Percentiles rank a stretch among this genome's conserved stretches.
phyloP scores from a whole-genome alignment of 2,797 vertebrate species.

The Pseudocheirus occidentalis region DNA sequence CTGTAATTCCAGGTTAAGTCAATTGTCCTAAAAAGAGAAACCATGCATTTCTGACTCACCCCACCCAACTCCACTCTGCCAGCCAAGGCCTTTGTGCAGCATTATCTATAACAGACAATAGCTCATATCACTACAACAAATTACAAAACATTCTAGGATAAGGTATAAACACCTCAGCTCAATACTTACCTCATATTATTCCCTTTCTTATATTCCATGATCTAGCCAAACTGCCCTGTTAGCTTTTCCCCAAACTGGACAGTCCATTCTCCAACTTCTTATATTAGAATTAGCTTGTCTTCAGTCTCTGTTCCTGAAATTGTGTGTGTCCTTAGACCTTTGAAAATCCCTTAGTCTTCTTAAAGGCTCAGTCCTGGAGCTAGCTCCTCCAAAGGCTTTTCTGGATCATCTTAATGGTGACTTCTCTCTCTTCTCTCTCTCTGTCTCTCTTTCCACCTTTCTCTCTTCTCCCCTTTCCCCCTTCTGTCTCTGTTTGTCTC shows the following conservation, averaged over 20 bases:
- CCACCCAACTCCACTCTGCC: not conserved
- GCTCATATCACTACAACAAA: not conserved
- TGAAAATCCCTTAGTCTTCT: not conserved
- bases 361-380: not conserved
- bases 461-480: not conserved
- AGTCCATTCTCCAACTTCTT: not conserved
- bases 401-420: not conserved
- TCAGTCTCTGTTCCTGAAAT: not conserved
- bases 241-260: not conserved
- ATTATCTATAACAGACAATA: not conserved
- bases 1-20: not conserved
- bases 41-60: not conserved
- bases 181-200: not conserved
- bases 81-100: not conserved
- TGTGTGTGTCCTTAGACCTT: not conserved
- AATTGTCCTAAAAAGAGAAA: not conserved
- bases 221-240: not conserved
- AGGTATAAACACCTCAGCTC: not conserved
- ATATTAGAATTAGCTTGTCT: not conserved
- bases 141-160: not conserved
- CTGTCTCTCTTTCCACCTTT: too few species aligned
- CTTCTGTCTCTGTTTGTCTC: not conserved
- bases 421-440: not conserved
- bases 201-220: not conserved
- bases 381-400: not conserved